phyloP scores from a whole-genome alignment of 92 coral and sea anemone species.

The Palythoa grandis region DNA sequence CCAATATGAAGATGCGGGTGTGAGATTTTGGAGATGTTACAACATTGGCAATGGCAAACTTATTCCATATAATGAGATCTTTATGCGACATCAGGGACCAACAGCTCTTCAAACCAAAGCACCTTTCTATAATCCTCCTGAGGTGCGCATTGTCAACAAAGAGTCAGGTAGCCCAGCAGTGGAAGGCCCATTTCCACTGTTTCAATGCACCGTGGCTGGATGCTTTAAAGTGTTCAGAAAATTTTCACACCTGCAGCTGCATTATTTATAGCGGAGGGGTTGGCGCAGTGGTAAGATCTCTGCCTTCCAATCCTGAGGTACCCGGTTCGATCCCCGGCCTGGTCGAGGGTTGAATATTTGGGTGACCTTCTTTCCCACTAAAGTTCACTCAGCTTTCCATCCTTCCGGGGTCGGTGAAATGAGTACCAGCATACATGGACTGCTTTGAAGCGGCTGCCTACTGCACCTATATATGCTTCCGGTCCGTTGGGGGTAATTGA shows the following conservation, averaged over 20 bases:
- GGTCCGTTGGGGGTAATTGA: no score
- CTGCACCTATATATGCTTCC: no score
- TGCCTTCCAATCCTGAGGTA: no score
- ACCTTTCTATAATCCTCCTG: slow-evolving; percentile 52
- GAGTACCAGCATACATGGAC: no score
- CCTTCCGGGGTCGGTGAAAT: no score
- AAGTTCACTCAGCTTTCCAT: no score
- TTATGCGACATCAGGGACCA: slow-evolving; percentile 62
- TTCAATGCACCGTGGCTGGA: slow-evolving; percentile 45
- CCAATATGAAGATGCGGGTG: slow-evolving; percentile 55
- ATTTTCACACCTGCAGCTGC: slow-evolving; percentile 63
- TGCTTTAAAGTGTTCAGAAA: slow-evolving; percentile 65
- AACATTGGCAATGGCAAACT: slow-evolving; percentile 71
- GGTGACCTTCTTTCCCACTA: no score
- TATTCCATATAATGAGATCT: slow-evolving; percentile 47
- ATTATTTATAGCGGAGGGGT: no score
- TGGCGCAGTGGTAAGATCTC: no score
- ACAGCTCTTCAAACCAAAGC: slow-evolving; percentile 53
- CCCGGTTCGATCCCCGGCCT: no score
- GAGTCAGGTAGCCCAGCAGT: slow-evolving; percentile 26
- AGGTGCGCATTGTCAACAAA: slow-evolving; percentile 54
- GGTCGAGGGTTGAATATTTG: no score
- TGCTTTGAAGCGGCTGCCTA: no score
- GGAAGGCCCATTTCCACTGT: not conserved
- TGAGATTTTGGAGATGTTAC: slow-evolving; percentile 72